Evolutionary conservation across 2,888 invertebrate species (phyloP).

Genomic region (Phortica magna): DNA sequence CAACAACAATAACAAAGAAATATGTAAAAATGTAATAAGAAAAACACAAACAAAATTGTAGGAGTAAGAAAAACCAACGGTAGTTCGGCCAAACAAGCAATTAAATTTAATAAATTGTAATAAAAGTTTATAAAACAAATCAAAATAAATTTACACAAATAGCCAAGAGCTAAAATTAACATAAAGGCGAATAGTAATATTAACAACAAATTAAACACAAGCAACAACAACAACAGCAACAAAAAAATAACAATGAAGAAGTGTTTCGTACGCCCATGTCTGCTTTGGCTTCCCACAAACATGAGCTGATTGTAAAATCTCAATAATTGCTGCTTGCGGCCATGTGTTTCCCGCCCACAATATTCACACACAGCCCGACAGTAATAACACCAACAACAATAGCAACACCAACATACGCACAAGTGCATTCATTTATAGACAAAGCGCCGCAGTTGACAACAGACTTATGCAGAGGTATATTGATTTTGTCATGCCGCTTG

Average conservation of each 20-base stretch:
- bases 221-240: neutral
- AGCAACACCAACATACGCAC: too few relatives aligned
- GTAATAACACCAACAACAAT: too few relatives aligned
- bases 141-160: slow-evolving; percentile 16
- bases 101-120: slow-evolving; percentile 57
- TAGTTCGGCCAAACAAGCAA: slow-evolving; percentile 35
- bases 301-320: neutral
- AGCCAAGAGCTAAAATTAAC: slow-evolving; percentile 28
- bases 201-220: neutral
- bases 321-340: slow-evolving; percentile 8
- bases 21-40: too few relatives aligned
- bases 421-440: neutral
- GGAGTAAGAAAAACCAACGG: too few relatives aligned
- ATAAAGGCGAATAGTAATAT: neutral
- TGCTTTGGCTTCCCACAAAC: neutral
- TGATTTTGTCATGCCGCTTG: too few relatives aligned
- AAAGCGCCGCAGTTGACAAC: neutral
- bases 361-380: too few relatives aligned
- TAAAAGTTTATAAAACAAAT: slow-evolving; percentile 51
- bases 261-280: neutral
- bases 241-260: neutral
- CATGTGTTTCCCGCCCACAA: too few relatives aligned
- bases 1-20: neutral
- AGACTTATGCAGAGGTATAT: too few relatives aligned
- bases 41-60: too few relatives aligned